Percentiles rank a stretch among this genome's conserved stretches.
Conservation (phyloP, 2,888 invertebrate species). For the Nomada ferruginata region DNA sequence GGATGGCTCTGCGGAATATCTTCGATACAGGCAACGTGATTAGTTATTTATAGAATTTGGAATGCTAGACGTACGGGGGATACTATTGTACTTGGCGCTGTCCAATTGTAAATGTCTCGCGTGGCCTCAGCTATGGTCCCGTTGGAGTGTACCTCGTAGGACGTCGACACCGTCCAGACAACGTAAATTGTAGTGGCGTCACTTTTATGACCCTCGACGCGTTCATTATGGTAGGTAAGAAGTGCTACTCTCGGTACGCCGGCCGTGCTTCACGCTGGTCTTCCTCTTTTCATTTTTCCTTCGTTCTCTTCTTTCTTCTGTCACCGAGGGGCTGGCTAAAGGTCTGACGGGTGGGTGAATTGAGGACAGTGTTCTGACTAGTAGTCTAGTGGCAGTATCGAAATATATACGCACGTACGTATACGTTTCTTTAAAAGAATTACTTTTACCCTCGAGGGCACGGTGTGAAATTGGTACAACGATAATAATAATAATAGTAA, state of each 20-base stretch:
- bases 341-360: slow-evolving; percentile 34
- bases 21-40: neutral
- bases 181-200: slow-evolving; percentile 68
- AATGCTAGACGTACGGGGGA: no score
- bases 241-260: slow-evolving; percentile 48
- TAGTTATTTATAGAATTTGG: neutral
- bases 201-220: slow-evolving; percentile 64
- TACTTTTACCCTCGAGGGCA: no score
- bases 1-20: no score
- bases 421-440: no score
- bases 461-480: no score
- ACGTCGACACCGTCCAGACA: slow-evolving; percentile 65
- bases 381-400: neutral
- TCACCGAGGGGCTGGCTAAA: slow-evolving; percentile 5
- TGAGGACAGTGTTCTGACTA: slow-evolving; percentile 32
- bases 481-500: no score
- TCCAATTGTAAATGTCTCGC: slow-evolving; percentile 11
- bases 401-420: no score
- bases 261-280: slow-evolving; percentile 40
- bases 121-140: slow-evolving; percentile 28
- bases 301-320: slow-evolving; percentile 32
- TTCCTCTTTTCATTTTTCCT: slow-evolving; percentile 29
- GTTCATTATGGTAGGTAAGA: slow-evolving; percentile 66
- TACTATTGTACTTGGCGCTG: neutral
- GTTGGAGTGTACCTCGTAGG: slow-evolving; percentile 40